Percentiles rank a stretch among this genome's conserved stretches.
Conservation (phyloP, 1,140 invertebrate species). For the Zaprionus nigranus region DNA sequence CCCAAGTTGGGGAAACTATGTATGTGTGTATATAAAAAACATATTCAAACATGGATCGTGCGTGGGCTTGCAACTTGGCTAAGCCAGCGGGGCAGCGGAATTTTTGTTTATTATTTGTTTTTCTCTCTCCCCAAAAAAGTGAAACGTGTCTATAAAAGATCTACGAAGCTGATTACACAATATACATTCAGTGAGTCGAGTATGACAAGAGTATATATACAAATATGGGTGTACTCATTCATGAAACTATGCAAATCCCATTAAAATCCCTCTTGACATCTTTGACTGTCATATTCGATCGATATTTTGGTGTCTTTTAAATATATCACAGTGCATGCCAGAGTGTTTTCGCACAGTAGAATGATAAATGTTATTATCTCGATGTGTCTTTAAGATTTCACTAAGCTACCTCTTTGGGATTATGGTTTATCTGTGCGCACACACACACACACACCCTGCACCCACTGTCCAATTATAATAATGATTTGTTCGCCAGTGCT, state of each 20-base stretch:
- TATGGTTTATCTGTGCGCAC: background rate
- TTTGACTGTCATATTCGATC: constrained; percentile 33
- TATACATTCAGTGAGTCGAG: background rate
- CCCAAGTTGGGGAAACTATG: background rate
- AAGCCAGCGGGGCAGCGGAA: constrained; percentile 4
- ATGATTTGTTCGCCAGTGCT: constrained; percentile 37
- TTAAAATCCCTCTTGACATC: constrained; percentile 43
- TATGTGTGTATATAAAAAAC: background rate
- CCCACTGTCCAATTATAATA: constrained; percentile 62
- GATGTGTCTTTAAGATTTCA: background rate
- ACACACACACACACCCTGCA: constrained; percentile 13
- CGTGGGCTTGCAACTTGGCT: constrained; percentile 46
- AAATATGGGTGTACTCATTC: constrained; percentile 9
- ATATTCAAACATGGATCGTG: constrained; percentile 14
- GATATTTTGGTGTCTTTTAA: background rate
- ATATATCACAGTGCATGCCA: constrained; percentile 1
- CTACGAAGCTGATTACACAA: constrained; percentile 24
- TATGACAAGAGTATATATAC: constrained; percentile 1
- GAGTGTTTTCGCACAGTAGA: background rate
- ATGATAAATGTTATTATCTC: background rate
- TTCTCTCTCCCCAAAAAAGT: constrained; percentile 8
- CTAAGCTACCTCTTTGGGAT: background rate
- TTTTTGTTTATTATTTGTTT: background rate
- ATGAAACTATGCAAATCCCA: constrained; percentile 48
- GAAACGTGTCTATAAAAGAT: constrained; percentile 33